Evolutionary conservation across 1,140 invertebrate genomes (phyloP).

Genomic region (Leucophenga varia): DNA sequence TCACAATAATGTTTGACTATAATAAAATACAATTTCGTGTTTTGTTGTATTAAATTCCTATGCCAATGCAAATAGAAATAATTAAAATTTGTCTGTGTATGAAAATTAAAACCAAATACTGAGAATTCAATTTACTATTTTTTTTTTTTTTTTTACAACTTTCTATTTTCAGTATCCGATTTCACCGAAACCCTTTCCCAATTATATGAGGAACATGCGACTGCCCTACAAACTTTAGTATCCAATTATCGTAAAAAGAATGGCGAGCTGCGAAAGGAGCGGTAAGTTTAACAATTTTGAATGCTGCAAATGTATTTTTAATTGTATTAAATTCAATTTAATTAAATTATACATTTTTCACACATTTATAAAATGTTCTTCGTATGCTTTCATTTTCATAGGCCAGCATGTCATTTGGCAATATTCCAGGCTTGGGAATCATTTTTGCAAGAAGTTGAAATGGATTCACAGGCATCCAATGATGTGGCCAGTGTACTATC

Average conservation of each 20-base stretch:
- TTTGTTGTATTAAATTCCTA: not conserved
- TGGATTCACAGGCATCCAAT: slow-evolving; percentile 85
- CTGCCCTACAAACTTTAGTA: slow-evolving; percentile 85
- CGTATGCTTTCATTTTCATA: slow-evolving; percentile 53
- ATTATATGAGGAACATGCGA: slow-evolving; percentile 88
- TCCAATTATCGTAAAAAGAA: slow-evolving; percentile 85
- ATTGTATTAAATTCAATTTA: too few relatives aligned
- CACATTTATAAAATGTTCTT: slow-evolving; percentile 2
- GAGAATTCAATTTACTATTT: not conserved
- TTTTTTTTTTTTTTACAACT: not conserved
- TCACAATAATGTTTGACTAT: too few relatives aligned
- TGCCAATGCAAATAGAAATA: not conserved
- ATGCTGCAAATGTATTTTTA: not conserved
- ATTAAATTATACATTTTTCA: too few relatives aligned
- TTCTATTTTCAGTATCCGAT: slow-evolving; percentile 76
- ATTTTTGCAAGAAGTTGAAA: slow-evolving; percentile 88
- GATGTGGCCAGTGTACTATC: slow-evolving; percentile 83
- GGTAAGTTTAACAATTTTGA: slow-evolving; percentile 65
- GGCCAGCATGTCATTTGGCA: slow-evolving; percentile 75
- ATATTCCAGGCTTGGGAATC: slow-evolving; percentile 91
- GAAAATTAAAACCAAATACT: not conserved
- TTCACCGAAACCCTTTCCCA: slow-evolving; percentile 90
- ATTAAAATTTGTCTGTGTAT: not conserved
- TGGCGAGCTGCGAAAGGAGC: slow-evolving; percentile 83
- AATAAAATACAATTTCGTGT: too few relatives aligned